These are phyloP conservation scores for Chelmon rostratus DNA, from an alignment of 2,797 vertebrate genomes.

Conservation along the genomic window DNA sequence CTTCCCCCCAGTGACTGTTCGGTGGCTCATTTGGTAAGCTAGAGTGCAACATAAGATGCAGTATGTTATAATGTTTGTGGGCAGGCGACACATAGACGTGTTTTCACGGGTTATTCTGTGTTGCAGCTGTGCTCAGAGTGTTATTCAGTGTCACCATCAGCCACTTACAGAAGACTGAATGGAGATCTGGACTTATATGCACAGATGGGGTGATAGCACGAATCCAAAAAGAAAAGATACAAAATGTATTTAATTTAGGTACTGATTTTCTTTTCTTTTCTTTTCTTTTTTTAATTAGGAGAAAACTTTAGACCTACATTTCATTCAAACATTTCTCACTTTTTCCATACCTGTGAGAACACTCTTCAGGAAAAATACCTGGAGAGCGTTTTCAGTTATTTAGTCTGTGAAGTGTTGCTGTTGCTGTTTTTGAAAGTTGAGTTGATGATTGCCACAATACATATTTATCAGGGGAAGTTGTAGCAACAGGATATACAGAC, in stretches of 20 bases:
- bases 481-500: background rate
- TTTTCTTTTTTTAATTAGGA: too few species aligned
- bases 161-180: background rate
- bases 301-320: too few species aligned
- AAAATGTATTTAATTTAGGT: too few species aligned
- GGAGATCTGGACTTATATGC: background rate
- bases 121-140: background rate
- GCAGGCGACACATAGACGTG: too few species aligned
- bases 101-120: background rate
- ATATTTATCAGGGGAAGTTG: background rate
- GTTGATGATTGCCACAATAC: background rate
- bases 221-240: background rate
- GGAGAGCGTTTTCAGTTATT: background rate
- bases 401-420: background rate
- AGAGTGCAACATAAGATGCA: background rate
- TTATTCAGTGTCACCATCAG: background rate
- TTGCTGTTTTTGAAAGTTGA: constrained; percentile 6
- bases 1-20: background rate
- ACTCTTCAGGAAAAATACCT: background rate
- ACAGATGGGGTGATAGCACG: background rate
- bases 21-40: background rate
- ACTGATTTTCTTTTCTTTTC: background rate
- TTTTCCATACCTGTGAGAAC: background rate
- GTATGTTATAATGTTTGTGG: background rate
- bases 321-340: too few species aligned